A percentile compares a stretch with the other conserved stretches of the same genome.
phyloP scores from a whole-genome alignment of 30 jellyfish, hydroid and myxozoan genomes.

The Aurelia sp. region DNA sequence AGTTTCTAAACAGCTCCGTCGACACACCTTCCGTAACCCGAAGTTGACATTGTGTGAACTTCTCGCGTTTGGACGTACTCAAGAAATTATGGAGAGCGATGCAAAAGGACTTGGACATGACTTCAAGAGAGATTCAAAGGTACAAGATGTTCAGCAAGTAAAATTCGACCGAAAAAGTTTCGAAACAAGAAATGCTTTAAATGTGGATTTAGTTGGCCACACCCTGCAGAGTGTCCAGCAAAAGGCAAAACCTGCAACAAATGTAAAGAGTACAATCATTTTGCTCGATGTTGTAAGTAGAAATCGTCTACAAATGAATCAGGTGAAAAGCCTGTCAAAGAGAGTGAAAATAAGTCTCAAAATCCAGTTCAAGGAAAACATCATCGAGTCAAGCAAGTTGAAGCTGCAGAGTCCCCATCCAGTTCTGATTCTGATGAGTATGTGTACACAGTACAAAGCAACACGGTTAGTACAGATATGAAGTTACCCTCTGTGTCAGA shows the following conservation, averaged over 20 bases:
- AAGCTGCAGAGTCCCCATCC: too few species aligned
- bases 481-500: too few species aligned
- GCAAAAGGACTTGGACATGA: background rate
- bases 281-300: background rate
- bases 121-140: background rate
- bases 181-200: constrained; percentile 19
- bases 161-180: background rate
- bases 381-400: too few species aligned
- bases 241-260: constrained; percentile 32
- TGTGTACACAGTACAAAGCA: too few species aligned
- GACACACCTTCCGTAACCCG: background rate
- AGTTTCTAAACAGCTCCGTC: background rate
- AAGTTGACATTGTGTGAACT: too few species aligned
- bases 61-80: too few species aligned
- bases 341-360: background rate
- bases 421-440: too few species aligned
- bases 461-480: too few species aligned
- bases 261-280: constrained; percentile 17
- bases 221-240: constrained; percentile 30
- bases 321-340: background rate
- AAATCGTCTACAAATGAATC: background rate
- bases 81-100: too few species aligned
- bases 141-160: constrained; percentile 2
- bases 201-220: constrained; percentile 47
- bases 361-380: background rate